These are phyloP conservation scores for Arnoldichthys spilopterus DNA, from an alignment of 2,797 vertebrate genomes.

Conservation along the genomic window DNA sequence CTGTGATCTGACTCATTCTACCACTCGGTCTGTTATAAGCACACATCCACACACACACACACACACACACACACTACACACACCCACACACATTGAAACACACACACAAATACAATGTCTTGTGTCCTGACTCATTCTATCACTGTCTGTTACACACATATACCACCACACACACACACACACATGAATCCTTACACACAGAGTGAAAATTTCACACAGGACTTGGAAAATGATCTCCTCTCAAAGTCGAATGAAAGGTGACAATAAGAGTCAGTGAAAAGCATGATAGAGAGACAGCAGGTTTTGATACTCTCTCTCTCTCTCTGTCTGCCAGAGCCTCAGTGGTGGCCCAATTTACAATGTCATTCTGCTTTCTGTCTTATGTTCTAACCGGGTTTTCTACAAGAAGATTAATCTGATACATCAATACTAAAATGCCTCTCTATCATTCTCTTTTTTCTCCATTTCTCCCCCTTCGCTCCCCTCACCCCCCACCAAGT, in stretches of 20 bases:
- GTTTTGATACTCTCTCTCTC: neutral
- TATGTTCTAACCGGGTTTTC: conserved; percentile 5
- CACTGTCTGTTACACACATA: conserved; percentile 1
- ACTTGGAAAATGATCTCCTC: neutral
- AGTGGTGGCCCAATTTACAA: conserved; percentile 22
- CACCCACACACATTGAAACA: neutral
- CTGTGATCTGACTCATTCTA: too few relatives aligned
- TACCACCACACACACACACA: neutral
- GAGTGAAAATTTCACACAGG: neutral
- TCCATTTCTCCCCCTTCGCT: neutral
- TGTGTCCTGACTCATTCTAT: neutral
- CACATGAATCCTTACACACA: neutral
- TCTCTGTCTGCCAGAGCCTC: neutral
- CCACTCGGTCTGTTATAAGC: too few relatives aligned
- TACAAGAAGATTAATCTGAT: conserved; percentile 10
- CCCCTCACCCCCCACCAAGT: neutral
- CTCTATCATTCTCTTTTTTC: neutral
- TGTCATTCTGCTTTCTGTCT: conserved; percentile 19
- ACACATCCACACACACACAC: neutral
- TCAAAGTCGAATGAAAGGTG: conserved; percentile 5
- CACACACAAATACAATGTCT: conserved; percentile 2
- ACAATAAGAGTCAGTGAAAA: conserved; percentile 8
- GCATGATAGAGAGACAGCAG: neutral
- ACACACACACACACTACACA: conserved; percentile 18
- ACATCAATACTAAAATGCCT: conserved; percentile 31